Base-by-base conservation (phyloP, 2,113 vertebrate species). In the Lamprologus tigripictilis region DNA sequence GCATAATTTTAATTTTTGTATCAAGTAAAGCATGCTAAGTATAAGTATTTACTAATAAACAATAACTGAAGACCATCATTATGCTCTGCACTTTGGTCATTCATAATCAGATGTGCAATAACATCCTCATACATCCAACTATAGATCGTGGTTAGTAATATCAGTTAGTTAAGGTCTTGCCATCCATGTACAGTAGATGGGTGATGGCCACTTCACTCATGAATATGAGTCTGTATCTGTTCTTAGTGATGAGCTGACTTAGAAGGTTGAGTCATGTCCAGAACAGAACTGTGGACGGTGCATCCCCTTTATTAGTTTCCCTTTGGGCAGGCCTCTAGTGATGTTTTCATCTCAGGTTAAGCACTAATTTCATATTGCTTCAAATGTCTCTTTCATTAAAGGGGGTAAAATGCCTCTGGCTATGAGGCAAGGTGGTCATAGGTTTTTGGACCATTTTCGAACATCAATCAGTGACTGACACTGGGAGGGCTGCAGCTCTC, bases 381-480 rank as follows among this genome's bases (percentile, higher is more conserved):
- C 85, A 91, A 90, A 92, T 83, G 92, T 90, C 79, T 84, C 85
- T 82, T 87, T 92, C 37, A 89, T 81, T 66, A 40, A 63, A n/a
- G 3, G 19, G 76, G 58, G n/a, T 49, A 53, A 85, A 89, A 90
- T 89, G 83, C 85, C 86, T 81, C 84, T 91, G 90, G 93, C 87
- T 91, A 78, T 84, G 55, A 87, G 89, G 85, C 23, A 73, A 86
- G 53, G 87, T 90, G 86, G 82, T 92, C 88, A 91, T 73, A 61
- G 63, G 31, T 88, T 95, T 94, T 94, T 91, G 81, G 90, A 91
- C 91, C 51, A 84, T 94, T 95, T 91, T 92, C 93, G 47, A 95
- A 94, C 93, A 96, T 96, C 94, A 94, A 89, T 96, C 94, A 95
- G 40, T 21, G 76, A n/a, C 85, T 91, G 90, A 94, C 95, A 91